Evolutionary conservation across 2,888 invertebrate genomes (phyloP).

Genomic region (Blastobasis adustella): DNA sequence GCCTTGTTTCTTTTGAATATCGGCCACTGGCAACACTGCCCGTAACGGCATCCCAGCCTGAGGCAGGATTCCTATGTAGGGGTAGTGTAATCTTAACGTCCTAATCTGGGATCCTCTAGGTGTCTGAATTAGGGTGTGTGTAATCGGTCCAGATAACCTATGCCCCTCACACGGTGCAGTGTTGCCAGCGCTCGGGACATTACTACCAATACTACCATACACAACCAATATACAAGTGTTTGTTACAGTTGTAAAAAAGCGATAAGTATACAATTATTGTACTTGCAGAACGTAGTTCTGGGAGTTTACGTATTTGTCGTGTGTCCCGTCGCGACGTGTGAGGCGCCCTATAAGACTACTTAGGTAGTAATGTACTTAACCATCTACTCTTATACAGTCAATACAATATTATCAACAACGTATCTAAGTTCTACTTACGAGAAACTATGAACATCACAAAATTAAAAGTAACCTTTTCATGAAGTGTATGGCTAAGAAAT

Average conservation of each 20-base stretch:
- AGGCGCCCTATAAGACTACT: conserved; percentile 56
- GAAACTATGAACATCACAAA: conserved; percentile 63
- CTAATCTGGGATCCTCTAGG: too few species aligned
- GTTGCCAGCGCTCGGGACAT: conserved; percentile 3
- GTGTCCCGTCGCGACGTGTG: conserved; percentile 43
- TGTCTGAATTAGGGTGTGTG: too few species aligned
- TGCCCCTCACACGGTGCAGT: conserved; percentile 47
- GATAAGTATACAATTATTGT: too few species aligned
- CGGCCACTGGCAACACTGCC: too few species aligned
- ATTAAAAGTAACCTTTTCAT: conserved; percentile 33
- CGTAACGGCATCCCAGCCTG: too few species aligned
- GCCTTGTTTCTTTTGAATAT: too few species aligned
- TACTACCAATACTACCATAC: background rate
- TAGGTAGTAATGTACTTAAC: conserved; percentile 61
- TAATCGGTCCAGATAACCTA: conserved; percentile 30
- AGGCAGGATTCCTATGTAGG: too few species aligned
- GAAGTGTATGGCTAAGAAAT: conserved; percentile 39
- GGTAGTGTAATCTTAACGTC: too few species aligned
- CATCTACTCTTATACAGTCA: conserved; percentile 49
- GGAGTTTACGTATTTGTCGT: conserved; percentile 29
- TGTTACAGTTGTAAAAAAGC: too few species aligned
- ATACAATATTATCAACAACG: conserved; percentile 59
- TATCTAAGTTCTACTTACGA: conserved; percentile 59
- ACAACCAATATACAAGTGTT: too few species aligned
- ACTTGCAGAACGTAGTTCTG: too few species aligned